These are phyloP conservation scores for Eledona agricola DNA, from an alignment of 2,888 invertebrate genomes.

Conservation along the genomic window DNA sequence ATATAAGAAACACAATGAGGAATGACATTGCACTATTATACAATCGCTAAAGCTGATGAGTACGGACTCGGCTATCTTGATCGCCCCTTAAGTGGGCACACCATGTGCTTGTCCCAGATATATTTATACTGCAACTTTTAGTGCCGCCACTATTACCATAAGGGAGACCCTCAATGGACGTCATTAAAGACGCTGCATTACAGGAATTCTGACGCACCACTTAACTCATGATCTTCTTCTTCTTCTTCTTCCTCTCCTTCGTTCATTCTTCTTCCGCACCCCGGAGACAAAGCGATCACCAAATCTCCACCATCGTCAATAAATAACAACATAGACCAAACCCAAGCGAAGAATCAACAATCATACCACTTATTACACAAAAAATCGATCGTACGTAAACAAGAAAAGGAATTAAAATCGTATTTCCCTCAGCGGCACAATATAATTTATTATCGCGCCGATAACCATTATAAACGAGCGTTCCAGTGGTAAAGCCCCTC, in stretches of 20 bases:
- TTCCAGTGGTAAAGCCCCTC: neutral
- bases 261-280: slow-evolving; percentile 6
- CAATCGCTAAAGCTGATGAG: slow-evolving; percentile 53
- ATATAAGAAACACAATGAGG: slow-evolving; percentile 49
- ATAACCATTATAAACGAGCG: neutral
- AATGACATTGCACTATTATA: slow-evolving; percentile 57
- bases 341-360: slow-evolving; percentile 3
- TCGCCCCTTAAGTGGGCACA: slow-evolving; percentile 56
- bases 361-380: slow-evolving; percentile 1
- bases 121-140: slow-evolving; percentile 48
- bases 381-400: slow-evolving; percentile 4
- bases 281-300: slow-evolving; percentile 26
- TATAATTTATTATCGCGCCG: slow-evolving; percentile 2
- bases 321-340: no score
- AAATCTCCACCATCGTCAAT: slow-evolving; percentile 5
- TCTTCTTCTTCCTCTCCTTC: neutral
- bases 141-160: slow-evolving; percentile 40
- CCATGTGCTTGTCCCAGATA: slow-evolving; percentile 55
- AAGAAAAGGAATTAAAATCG: slow-evolving; percentile 10
- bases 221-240: slow-evolving; percentile 25
- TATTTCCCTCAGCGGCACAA: slow-evolving; percentile 3
- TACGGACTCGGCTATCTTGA: slow-evolving; percentile 53
- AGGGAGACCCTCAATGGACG: slow-evolving; percentile 35
- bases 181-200: slow-evolving; percentile 30
- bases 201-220: slow-evolving; percentile 26